phyloP scores from a whole-genome alignment of 35 echinoderm and acorn worm genomes.

The Apostichopus japonicus region DNA sequence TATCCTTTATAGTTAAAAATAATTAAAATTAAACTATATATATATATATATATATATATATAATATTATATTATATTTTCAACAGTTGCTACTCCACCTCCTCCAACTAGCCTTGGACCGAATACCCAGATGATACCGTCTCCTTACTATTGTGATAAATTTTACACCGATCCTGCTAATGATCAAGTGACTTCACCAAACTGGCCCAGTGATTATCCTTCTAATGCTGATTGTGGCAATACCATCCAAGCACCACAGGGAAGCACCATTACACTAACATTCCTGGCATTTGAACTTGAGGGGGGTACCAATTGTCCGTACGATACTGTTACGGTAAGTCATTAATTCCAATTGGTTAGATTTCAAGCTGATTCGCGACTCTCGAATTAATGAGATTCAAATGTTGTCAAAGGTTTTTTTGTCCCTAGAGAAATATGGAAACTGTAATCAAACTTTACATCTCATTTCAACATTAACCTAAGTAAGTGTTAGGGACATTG shows the following conservation, averaged over 20 bases:
- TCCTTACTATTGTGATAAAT: neutral
- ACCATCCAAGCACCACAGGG: slow-evolving; percentile 6
- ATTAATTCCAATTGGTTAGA: neutral
- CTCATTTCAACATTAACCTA: too few relatives aligned
- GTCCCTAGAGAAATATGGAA: too few relatives aligned
- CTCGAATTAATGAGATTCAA: too few relatives aligned
- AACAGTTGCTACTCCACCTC: neutral
- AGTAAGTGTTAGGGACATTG: too few relatives aligned
- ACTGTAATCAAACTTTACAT: too few relatives aligned
- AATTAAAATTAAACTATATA: too few relatives aligned
- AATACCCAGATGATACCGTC: too few relatives aligned
- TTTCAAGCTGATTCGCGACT: too few relatives aligned
- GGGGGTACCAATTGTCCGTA: neutral
- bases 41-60: too few relatives aligned
- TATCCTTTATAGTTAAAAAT: too few relatives aligned
- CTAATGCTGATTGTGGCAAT: neutral
- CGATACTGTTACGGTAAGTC: neutral
- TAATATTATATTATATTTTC: neutral
- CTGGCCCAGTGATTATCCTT: neutral
- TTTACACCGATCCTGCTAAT: neutral
- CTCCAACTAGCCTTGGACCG: neutral
- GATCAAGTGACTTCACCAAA: slow-evolving; percentile 31
- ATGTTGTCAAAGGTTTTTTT: too few relatives aligned
- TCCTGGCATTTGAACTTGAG: neutral
- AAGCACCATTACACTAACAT: neutral